Evolutionary conservation across 2,888 invertebrate species (phyloP), one percentile per base, ranked within the genome.

Genomic region (Amiota minor): DNA sequence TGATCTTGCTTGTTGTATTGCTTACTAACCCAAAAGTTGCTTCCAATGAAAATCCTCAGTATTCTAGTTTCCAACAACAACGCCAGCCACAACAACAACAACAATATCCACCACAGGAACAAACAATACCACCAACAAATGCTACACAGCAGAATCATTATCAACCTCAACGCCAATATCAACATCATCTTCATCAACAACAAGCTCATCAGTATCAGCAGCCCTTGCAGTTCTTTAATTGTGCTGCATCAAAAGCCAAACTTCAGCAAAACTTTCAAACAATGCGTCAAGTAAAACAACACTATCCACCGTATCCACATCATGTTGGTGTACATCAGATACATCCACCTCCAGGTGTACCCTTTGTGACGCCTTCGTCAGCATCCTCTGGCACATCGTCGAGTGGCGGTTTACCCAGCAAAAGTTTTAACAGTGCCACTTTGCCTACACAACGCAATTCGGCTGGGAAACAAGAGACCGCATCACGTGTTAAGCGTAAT

Each of bases 221-320:
- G 56, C 65, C 56, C 16, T 61, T 50, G 35, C 50, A 64, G 16
- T 35, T 16, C 78, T 89, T 90, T 77, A 90, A 90, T 77, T 90
- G 89, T 78, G 90, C 90, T 72, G 90, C 89, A 68, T 86, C 90
- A 55, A 90, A 89, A 77, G 89, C 89, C 18, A 87, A 89, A 76
- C 78, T 90, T 69, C 89, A 89, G 62, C 90, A 90, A 75, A 90
- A 90, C 76, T 90, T 88, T 77, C 88, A 90, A 78, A 87, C 89
- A 9, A 90, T 90, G 86, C 89, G 90, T 18, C 88, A 90, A 77
- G 88, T 90, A 71, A 90, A 90, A 72, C 88, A 88, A 73, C 89
- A 89, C 65, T 90, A 90, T 87, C 90, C 90, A 71, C 89, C 90
- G 68, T 90, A 90, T 86, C 90, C 90, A 0, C 87, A 88, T 76